Base-by-base conservation (phyloP, 2,797 vertebrate genomes). In the Oceanodroma leucorhoa region DNA sequence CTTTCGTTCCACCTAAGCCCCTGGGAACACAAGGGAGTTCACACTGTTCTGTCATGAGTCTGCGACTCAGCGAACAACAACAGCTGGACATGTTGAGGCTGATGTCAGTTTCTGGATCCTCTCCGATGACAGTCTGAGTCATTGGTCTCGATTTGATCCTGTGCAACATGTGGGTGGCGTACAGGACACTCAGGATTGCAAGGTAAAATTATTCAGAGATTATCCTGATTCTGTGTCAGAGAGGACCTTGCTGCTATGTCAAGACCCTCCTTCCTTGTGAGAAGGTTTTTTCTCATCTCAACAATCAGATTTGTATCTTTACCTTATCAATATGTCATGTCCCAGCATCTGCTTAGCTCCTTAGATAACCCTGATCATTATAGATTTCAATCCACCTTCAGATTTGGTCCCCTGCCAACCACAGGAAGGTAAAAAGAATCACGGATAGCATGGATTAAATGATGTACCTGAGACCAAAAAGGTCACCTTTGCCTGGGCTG, bases 11-110 rank as follows among this genome's bases (percentile, higher is more conserved):
- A 91, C 82, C 87, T 97, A 95, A 92, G 66, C 92, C 91, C 82
- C 65, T 91, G 93, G 84, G 94, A 95, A 36, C 32, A 83, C n/a
- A 34, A 91, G 76, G 87, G 94, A 95, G 91, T 97, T 96, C 87
- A 92, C 69, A 62, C 57, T 91, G 84, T 91, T 92, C 92, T 92
- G 82, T 94, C 92, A 94, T 86, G 89, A 94, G 55, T 9, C 66
- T 89, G 58, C 6, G 20, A 72, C 70, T 67, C 86, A 87, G 50
- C 3, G 57, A 96, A 94, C 82, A 96, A 96, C 87, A 96, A 96
- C 95, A 96, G 75, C 77, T 94, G 96, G 90, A 95, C 24, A 43
- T 72, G 76, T 67, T 83, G 64, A 76, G 69, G 87, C 60, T 87
- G 87, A 90, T 73, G 79, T 83, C 75, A 93, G 53, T 84, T 95